Base-by-base conservation (phyloP, 2,888 invertebrate species). In the Marasmarcha lunaedactyla region DNA sequence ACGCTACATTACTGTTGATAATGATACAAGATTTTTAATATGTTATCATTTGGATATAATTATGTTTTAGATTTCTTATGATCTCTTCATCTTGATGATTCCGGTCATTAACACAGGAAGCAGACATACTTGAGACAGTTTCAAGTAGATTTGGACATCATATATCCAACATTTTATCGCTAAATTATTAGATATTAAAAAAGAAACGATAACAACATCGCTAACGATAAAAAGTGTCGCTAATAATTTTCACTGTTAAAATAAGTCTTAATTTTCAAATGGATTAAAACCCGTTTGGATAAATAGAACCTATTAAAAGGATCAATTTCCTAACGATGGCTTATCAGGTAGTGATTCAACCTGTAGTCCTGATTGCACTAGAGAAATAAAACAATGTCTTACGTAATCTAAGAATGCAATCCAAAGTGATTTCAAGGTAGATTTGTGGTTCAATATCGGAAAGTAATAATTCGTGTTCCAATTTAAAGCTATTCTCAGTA, bases 401-500 rank as follows among this genome's bases (percentile, higher is more conserved):
- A 20, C 3, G 20, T 20, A 5, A 20, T 20, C 20, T 20, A 5
- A 20, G 20, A 20, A 20, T 20, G 20, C 20, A 20, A 20, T 20
- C 20, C 20, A 7, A 20, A 20, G 20, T 30, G 11, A 30, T 30
- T 30, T 11, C 11, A 30, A 30, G 11, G 30, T 11, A 59, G 57
- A 70, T 69, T 69, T 63, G 69, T 63, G 49, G 51, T 46, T 54
- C 57, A 61, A 65, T 63, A 57, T 58, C 47, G 36, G 61, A 59
- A 70, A 71, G 69, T 71, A 73, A 72, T 72, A 67, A 64, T 65
- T 67, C 30, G 9, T 63, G 69, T 71, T 64, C 66, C 66, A 71
- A 72, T 71, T 71, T 65, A 60, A 63, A 55, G 57, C 67, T 59
- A 68, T 66, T 63, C 60, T 59, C 59, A 60, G 66, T 70, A 76